Evolutionary conservation across 2,888 invertebrate genomes (phyloP).

Genomic region (Polydrusus tereticollis): DNA sequence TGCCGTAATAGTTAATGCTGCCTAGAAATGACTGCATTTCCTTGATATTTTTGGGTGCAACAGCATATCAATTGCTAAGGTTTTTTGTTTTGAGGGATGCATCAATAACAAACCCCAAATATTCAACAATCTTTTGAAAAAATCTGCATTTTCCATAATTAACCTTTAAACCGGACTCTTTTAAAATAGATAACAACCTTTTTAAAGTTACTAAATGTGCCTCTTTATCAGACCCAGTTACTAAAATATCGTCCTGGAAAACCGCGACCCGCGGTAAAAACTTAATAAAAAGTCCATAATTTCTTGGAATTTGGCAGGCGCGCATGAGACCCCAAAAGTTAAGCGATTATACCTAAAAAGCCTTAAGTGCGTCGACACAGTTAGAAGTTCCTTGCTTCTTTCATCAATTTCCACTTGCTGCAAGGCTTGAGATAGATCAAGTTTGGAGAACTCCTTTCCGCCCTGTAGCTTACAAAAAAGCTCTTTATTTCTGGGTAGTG

Average conservation of each 20-base stretch:
- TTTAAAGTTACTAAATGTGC: background rate
- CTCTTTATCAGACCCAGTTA: background rate
- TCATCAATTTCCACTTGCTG: conserved; percentile 25
- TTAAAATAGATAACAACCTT: conserved; percentile 34
- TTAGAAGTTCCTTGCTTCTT: conserved; percentile 8
- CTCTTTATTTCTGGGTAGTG: conserved; percentile 53
- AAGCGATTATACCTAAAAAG: conserved; percentile 54
- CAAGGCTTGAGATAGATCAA: conserved; percentile 33
- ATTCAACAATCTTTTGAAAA: conserved; percentile 25
- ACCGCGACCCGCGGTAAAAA: background rate
- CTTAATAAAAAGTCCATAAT: background rate
- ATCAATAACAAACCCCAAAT: conserved; percentile 23
- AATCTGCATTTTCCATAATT: conserved; percentile 38
- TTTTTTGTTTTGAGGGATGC: conserved; percentile 31
- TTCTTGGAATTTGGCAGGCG: background rate
- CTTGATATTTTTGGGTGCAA: background rate
- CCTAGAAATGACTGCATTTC: background rate
- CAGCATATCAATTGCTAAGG: background rate
- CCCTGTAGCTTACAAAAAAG: conserved; percentile 51
- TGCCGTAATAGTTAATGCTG: background rate
- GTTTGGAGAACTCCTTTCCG: conserved; percentile 52
- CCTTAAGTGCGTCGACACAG: conserved; percentile 53
- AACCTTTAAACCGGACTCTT: conserved; percentile 42
- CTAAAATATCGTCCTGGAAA: background rate
- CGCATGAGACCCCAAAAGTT: background rate